Percentiles rank a stretch among this genome's conserved stretches.
phyloP scores from a whole-genome alignment of 2,888 invertebrate species.

The Drosophila tripunctata region DNA sequence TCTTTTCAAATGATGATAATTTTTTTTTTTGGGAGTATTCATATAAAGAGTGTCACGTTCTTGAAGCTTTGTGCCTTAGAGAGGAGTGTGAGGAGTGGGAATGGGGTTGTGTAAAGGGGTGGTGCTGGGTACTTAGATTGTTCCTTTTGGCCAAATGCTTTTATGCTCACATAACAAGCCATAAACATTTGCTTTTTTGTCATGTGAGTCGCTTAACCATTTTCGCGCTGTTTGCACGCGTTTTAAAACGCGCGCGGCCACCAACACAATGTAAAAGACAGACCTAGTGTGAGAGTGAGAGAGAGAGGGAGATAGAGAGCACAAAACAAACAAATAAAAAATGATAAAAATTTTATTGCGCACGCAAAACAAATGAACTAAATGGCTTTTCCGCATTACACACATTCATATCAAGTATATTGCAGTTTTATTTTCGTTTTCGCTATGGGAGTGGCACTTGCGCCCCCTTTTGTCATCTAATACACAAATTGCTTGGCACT shows the following conservation, averaged over 20 bases:
- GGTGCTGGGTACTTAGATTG: not conserved
- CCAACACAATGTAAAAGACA: constrained; percentile 19
- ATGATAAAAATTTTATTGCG: constrained; percentile 78
- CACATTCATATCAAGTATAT: constrained; percentile 5
- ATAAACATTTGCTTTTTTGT: constrained; percentile 70
- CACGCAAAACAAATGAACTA: constrained; percentile 79
- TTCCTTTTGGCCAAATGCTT: constrained; percentile 59
- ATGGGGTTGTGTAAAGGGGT: not conserved
- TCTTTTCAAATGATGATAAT: constrained; percentile 64
- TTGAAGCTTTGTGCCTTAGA: constrained; percentile 16
- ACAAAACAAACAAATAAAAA: constrained; percentile 67
- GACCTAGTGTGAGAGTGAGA: constrained; percentile 8
- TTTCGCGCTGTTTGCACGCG: constrained; percentile 70
- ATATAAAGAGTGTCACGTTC: constrained; percentile 73
- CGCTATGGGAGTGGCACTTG: constrained; percentile 31
- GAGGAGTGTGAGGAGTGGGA: not conserved
- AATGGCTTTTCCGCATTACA: constrained; percentile 70
- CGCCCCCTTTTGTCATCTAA: constrained; percentile 48
- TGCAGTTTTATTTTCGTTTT: constrained; percentile 19
- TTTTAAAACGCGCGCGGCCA: constrained; percentile 52
- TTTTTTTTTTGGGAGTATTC: constrained; percentile 13
- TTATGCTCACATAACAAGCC: constrained; percentile 78
- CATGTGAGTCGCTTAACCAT: constrained; percentile 39
- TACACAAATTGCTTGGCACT: constrained; percentile 69
- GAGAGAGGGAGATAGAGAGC: constrained; percentile 2